These are phyloP conservation scores for Drosophila fuyamai DNA, from an alignment of 1,140 invertebrate genomes.

Conservation along the genomic window DNA sequence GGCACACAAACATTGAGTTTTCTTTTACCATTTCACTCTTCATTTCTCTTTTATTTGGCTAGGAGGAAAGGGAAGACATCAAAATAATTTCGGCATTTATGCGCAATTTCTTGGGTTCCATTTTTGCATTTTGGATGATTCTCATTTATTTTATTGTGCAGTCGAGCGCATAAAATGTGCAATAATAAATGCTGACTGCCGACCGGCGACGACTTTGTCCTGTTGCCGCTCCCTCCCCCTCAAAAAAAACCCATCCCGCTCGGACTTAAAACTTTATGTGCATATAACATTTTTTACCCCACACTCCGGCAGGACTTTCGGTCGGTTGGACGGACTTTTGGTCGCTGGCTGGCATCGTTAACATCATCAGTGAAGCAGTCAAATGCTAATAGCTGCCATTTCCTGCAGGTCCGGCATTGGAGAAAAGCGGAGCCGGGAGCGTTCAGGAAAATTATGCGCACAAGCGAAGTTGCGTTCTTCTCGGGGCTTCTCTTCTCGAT, in stretches of 20 bases:
- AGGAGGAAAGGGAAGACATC: slow-evolving; percentile 32
- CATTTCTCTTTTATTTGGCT: not conserved
- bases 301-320: slow-evolving; percentile 26
- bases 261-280: slow-evolving; percentile 71
- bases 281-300: slow-evolving; percentile 57
- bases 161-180: slow-evolving; percentile 76
- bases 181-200: slow-evolving; percentile 78
- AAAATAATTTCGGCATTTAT: slow-evolving; percentile 66
- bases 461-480: slow-evolving; percentile 66
- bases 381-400: slow-evolving; percentile 82
- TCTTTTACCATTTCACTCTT: not conserved
- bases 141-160: slow-evolving; percentile 71
- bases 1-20: slow-evolving; percentile 33
- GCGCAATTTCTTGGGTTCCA: slow-evolving; percentile 55
- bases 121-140: slow-evolving; percentile 62
- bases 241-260: slow-evolving; percentile 5
- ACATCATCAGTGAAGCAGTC: slow-evolving; percentile 81
- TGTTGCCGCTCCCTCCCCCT: slow-evolving; percentile 3
- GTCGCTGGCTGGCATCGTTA: slow-evolving; percentile 68
- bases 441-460: slow-evolving; percentile 81
- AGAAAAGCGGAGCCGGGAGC: slow-evolving; percentile 31
- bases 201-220: slow-evolving; percentile 61
- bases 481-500: slow-evolving; percentile 8
- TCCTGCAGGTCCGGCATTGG: slow-evolving; percentile 72
- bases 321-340: slow-evolving; percentile 27